Conservation (phyloP, 2,797 vertebrate species). For the Leptatherina wallacei region DNA sequence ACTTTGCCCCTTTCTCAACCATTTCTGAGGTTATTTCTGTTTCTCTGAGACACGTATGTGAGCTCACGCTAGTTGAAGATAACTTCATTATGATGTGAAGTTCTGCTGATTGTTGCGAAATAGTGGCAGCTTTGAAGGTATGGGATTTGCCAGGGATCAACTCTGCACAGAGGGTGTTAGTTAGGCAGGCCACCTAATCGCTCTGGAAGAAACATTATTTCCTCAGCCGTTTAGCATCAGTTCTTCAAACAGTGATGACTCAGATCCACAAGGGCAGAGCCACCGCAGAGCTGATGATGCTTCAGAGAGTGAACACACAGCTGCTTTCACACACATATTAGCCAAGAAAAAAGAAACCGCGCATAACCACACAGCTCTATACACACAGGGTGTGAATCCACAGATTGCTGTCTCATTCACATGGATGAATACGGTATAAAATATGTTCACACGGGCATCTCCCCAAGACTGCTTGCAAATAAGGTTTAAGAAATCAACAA, state of each 20-base stretch:
- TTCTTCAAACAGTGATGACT: slow-evolving; percentile 50
- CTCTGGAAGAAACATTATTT: slow-evolving; percentile 50
- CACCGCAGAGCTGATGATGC: slow-evolving; percentile 29
- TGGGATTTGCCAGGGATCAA: slow-evolving; percentile 44
- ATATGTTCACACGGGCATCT: slow-evolving; percentile 12
- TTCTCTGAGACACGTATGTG: slow-evolving; percentile 12
- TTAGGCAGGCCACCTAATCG: slow-evolving; percentile 38
- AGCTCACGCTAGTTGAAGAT: slow-evolving; percentile 15
- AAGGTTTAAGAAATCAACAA: slow-evolving; percentile 31
- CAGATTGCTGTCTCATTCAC: slow-evolving; percentile 29
- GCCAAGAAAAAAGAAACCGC: slow-evolving; percentile 12
- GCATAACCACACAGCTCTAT: slow-evolving; percentile 13
- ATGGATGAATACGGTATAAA: slow-evolving; percentile 10
- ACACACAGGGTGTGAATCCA: slow-evolving; percentile 18
- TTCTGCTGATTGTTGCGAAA: slow-evolving; percentile 41
- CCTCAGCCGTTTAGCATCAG: slow-evolving; percentile 41
- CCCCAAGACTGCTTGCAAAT: slow-evolving; percentile 35
- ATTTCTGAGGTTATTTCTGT: slow-evolving; percentile 2
- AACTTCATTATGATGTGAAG: slow-evolving; percentile 44
- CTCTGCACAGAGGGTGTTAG: slow-evolving; percentile 30
- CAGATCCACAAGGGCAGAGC: slow-evolving; percentile 40
- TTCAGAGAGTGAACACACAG: slow-evolving; percentile 26
- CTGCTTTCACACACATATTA: slow-evolving; percentile 28
- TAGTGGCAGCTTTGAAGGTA: not conserved
- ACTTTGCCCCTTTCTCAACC: not conserved